A percentile compares a stretch with the other conserved stretches of the same genome.
Conservation (phyloP, 2,113 vertebrate genomes). For the Rhineura floridana region DNA sequence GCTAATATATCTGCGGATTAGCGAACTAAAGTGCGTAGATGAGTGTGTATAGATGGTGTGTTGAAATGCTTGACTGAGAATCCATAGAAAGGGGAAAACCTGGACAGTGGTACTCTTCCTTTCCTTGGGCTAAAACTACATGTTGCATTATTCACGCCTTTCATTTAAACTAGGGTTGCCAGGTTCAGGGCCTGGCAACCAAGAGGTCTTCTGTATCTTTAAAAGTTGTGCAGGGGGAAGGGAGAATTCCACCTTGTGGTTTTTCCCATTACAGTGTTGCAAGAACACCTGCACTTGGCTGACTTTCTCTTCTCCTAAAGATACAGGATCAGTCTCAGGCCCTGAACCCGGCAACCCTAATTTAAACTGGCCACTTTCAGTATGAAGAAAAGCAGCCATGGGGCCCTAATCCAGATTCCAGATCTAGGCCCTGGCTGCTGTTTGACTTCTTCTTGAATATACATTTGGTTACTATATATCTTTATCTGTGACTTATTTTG, state of each 20-base stretch:
- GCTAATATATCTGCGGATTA: background rate
- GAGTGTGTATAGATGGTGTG: background rate
- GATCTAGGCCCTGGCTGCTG: background rate
- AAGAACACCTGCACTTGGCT: no score
- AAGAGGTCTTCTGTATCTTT: no score
- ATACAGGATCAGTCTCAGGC: no score
- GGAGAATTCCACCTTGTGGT: no score
- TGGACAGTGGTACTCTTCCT: background rate
- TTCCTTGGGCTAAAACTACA: background rate
- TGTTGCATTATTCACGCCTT: background rate
- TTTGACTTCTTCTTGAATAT: background rate
- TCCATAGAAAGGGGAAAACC: background rate
- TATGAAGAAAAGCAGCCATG: background rate
- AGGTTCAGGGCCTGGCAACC: no score
- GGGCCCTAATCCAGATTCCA: background rate
- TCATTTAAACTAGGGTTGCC: no score
- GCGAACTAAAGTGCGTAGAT: background rate
- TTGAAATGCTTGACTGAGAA: fast-evolving
- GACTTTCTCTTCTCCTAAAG: no score
- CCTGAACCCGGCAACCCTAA: no score
- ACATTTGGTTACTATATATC: background rate
- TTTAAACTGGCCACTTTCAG: background rate
- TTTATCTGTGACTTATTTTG: background rate
- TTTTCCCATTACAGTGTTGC: no score
- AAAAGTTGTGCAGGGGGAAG: no score